Percentiles rank a stretch among this genome's conserved stretches.
These are phyloP conservation scores for Littorina saxatilis DNA, from an alignment of 1,140 invertebrate genomes.

Conservation along the genomic window DNA sequence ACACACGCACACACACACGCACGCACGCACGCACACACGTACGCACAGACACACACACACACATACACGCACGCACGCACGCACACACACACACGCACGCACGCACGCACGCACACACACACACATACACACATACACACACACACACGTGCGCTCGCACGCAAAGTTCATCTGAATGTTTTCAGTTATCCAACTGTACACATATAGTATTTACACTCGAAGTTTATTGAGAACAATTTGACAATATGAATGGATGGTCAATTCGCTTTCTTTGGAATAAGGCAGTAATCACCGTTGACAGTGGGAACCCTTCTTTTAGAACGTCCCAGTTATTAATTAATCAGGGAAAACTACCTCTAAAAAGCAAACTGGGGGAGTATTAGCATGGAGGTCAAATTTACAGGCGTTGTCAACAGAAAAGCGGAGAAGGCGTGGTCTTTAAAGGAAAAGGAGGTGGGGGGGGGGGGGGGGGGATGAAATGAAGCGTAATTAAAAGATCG, in stretches of 20 bases:
- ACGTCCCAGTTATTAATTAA: no score
- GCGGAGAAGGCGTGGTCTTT: no score
- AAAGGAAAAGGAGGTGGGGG: no score
- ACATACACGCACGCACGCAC: background rate
- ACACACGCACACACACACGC: slow-evolving; percentile 19
- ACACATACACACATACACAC: background rate
- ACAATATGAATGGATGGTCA: background rate
- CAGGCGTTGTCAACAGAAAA: no score
- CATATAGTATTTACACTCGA: background rate
- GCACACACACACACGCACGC: background rate
- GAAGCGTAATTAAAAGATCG: no score
- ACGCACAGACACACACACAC: slow-evolving; percentile 4
- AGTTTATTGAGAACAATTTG: background rate
- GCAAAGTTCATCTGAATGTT: background rate
- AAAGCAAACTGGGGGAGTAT: no score
- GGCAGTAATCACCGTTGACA: no score
- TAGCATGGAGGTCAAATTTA: no score
- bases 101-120: background rate
- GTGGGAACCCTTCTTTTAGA: no score
- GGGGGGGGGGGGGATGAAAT: no score
- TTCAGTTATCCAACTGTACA: background rate
- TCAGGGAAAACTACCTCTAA: no score
- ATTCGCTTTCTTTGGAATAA: background rate
- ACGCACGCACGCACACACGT: slow-evolving; percentile 16
- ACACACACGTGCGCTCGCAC: background rate